Base-by-base conservation (phyloP, 2,797 vertebrate species). In the Acanthiza pusilla region DNA sequence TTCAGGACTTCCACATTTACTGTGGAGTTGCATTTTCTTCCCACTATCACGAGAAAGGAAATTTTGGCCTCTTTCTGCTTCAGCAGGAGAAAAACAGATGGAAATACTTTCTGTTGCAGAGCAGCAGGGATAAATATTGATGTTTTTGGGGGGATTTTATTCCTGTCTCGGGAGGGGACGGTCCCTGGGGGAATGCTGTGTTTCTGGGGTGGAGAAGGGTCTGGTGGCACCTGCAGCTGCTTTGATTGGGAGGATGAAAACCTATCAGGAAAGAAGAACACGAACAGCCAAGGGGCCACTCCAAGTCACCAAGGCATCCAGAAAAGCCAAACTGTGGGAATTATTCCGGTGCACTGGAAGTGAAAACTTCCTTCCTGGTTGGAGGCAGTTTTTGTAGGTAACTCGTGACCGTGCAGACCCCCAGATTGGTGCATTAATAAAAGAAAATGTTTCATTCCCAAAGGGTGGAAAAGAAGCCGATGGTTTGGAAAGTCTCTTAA, bases 1-100 rank as follows among this genome's bases (percentile, higher is more conserved):
- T 12, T 76, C 25, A n/a, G 42, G 10, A 30, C 16, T 68, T 40
- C 38, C 51, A 53, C 0, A 0, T 38, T n/a, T 5, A 9, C 53
- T 38, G 11, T 0, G 9, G 16, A 2, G 13, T 32, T 2, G 1
- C 7, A 12, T 60, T 90, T 85, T 30, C 58, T 60, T 78, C 63
- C 82, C 36, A 5, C 19, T 66, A 2, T 22, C 13, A 45, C 0
- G 0, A 86, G 7, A 62, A 57, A 23, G 18, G 20, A 42, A 6
- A 3, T 57, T 85, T 81, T n/a, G 7, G 2, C 19, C 25, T 23
- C 9, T 75, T 76, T 54, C 75, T 26, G 2, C 30, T 61, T 32
- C 53, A 54, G 67, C 21, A 17, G 5, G 1, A 65, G 54, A 16
- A 77, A 42, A 27, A 47, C 40, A 36, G 20, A 19, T 19, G 22